A percentile compares a stretch with the other conserved stretches of the same genome.
Evolutionary conservation across 2,888 invertebrate species (phyloP).

Genomic region (Coremacera marginata): DNA sequence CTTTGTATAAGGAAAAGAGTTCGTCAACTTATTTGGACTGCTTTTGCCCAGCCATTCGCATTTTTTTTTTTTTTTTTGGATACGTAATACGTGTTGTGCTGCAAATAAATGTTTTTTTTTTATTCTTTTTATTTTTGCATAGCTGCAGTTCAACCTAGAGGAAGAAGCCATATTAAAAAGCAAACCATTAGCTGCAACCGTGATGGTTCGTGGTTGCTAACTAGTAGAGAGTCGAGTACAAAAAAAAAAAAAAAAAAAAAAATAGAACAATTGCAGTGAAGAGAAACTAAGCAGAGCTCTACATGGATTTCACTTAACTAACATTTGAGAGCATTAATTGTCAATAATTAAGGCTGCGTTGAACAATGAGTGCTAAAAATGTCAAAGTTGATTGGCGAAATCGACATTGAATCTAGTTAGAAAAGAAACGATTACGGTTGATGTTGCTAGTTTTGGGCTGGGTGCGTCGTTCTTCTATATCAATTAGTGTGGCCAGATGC

Average conservation of each 20-base stretch:
- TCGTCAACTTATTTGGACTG: background rate
- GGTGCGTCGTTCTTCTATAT: slow-evolving; percentile 8
- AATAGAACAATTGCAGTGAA: background rate
- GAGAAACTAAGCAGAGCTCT: background rate
- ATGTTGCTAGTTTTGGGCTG: background rate
- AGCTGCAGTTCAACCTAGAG: background rate
- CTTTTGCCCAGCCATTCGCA: background rate
- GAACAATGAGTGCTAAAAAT: background rate
- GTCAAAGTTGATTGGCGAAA: slow-evolving; percentile 24
- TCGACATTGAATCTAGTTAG: background rate
- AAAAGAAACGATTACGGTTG: no score
- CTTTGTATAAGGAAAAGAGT: background rate
- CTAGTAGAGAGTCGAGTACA: no score
- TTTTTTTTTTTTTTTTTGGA: background rate
- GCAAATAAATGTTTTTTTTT: background rate
- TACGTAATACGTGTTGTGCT: background rate
- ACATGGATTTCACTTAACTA: background rate
- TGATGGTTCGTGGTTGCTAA: no score
- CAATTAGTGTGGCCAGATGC: no score
- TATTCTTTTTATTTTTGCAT: background rate
- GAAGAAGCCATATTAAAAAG: slow-evolving; percentile 26
- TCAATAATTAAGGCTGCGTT: background rate
- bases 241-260: background rate
- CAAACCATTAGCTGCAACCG: no score
- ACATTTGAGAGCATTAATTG: background rate